Evolutionary conservation across 2,888 invertebrate genomes (phyloP), one percentile per base, ranked within the genome.

Genomic region (Chrysomela aeneicollis): DNA sequence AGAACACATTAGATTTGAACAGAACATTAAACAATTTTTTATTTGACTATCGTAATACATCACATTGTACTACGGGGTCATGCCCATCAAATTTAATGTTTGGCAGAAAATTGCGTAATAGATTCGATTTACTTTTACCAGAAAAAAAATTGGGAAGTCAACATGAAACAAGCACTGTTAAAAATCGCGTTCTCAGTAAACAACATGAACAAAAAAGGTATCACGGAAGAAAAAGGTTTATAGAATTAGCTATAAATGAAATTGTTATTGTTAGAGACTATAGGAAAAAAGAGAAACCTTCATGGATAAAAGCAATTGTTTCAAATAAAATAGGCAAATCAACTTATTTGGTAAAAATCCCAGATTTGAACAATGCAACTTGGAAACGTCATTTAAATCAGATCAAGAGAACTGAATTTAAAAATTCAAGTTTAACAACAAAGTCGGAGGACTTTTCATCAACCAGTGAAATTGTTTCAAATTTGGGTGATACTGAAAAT

Each of bases 351-450:
- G 47, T 42, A 21, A 15, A 17, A 19, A 8, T 42, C 17, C 37
- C 30, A 15, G 57, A 47, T 46, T 2, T 50, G 9, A 15, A 37
- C 18, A 30, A 59, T 35, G 32, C 32, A 52, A 35, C 32, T 18
- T 63, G 46, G 52, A 59, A 63, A 22, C 50, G 63, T 12, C 63
- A 63, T 26, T 26, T 17, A 19, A 63, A 63, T 59, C 63, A 63
- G 32, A 58, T 63, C 2, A 47, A 52, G 52, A 58, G 35, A 59
- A 50, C 10, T 6, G 32, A 35, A 35, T 35, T 35, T 10, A 35
- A 35, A 35, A 10, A 35, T 6, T 35, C 32, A 35, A 35, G 32
- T 10, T 35, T 35, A 35, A 6, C 32, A 9, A 35, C 10, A 35
- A 9, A 9, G 32, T 35, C 32, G 10, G 10, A 35, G 5, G 32